These are phyloP conservation scores for Capromys pilorides DNA, from an alignment of 2,797 vertebrate species.

Conservation along the genomic window DNA sequence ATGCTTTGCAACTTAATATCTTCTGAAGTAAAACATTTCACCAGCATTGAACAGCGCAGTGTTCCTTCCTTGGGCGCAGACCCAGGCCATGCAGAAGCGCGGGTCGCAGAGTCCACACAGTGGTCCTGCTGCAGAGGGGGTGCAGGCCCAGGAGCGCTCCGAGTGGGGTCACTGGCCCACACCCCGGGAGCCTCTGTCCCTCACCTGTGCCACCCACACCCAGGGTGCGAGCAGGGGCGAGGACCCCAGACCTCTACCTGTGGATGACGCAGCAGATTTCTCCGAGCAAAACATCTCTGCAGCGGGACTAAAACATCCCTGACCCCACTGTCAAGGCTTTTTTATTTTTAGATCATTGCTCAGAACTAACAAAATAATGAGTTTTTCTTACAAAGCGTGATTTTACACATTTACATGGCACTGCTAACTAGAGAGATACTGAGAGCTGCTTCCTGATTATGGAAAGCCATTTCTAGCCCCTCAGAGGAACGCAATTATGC, in stretches of 20 bases:
- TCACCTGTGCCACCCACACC: too few relatives aligned
- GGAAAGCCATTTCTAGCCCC: conserved; percentile 72
- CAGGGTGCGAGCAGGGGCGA: fast-evolving
- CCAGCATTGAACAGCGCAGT: neutral
- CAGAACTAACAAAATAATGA: conserved; percentile 63
- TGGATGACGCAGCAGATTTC: neutral
- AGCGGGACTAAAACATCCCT: neutral
- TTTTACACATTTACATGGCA: conserved; percentile 61
- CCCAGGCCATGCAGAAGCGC: fast-evolving
- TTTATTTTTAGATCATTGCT: conserved; percentile 41
- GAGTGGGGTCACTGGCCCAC: too few relatives aligned
- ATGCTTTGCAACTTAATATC: neutral
- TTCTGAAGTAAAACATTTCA: neutral
- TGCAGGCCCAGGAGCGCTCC: fast-evolving
- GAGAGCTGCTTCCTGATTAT: conserved; percentile 72
- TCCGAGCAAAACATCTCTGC: fast-evolving
- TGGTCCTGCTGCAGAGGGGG: fast-evolving
- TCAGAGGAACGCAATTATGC: conserved; percentile 69
- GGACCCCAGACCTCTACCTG: neutral
- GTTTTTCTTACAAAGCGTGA: conserved; percentile 61
- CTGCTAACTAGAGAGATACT: conserved; percentile 60
- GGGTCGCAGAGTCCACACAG: fast-evolving
- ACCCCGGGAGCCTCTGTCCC: too few relatives aligned
- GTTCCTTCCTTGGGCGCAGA: neutral
- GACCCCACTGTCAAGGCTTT: neutral